Conservation (phyloP, 2,113 vertebrate genomes). For the Poecile atricapillus region DNA sequence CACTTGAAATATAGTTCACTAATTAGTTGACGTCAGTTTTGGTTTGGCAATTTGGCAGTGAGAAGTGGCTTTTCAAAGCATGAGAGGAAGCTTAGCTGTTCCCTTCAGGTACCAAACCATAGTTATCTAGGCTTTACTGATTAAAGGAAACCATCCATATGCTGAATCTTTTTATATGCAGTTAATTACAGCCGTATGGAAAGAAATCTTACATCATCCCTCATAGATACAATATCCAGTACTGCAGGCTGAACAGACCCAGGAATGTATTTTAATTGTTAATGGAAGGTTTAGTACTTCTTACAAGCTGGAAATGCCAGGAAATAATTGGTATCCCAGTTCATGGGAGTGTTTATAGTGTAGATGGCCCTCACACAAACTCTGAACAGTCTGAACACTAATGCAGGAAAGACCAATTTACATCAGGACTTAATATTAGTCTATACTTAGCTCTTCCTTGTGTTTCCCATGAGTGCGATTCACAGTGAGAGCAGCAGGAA, state of each 20-base stretch:
- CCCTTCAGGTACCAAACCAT: not conserved
- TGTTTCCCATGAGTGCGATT: slow-evolving; percentile 10
- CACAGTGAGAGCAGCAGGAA: not conserved
- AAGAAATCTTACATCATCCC: not conserved
- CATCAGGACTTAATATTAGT: not conserved
- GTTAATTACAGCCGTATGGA: not conserved
- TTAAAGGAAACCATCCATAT: slow-evolving; percentile 20
- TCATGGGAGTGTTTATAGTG: slow-evolving; percentile 34
- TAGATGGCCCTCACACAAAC: not conserved
- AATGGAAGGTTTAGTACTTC: slow-evolving; percentile 12
- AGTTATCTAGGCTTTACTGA: not conserved
- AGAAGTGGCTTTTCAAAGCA: not conserved
- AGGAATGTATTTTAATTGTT: slow-evolving; percentile 42
- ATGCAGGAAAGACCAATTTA: slow-evolving; percentile 2
- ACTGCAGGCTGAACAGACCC: slow-evolving; percentile 45
- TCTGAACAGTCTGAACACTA: not conserved
- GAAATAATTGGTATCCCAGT: slow-evolving; percentile 10
- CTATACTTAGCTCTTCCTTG: slow-evolving; percentile 24
- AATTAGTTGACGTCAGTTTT: not conserved
- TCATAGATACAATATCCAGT: not conserved
- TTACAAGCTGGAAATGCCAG: slow-evolving; percentile 35
- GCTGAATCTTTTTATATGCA: not conserved
- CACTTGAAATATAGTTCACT: not conserved
- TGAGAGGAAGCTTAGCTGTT: not conserved
- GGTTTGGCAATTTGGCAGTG: not conserved